Percentiles rank a stretch among this genome's conserved stretches.
Conservation (phyloP, 2,113 vertebrate genomes). For the Rutilus rutilus region DNA sequence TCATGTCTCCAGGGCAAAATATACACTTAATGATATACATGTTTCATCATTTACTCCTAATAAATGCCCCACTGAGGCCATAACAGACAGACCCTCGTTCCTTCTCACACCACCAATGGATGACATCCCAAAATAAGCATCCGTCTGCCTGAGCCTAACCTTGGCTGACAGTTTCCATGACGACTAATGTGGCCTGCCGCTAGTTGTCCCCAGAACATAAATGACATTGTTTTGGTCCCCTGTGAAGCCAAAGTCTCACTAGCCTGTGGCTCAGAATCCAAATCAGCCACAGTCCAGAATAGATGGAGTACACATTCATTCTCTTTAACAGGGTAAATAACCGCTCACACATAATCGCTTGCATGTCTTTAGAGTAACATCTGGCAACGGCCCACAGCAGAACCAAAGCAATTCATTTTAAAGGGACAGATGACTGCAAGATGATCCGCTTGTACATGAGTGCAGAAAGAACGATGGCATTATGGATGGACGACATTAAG, state of each 20-base stretch:
- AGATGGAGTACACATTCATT: background rate
- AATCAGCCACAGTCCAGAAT: background rate
- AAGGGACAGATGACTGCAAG: background rate
- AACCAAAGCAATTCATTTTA: background rate
- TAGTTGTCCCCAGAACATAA: conserved; percentile 52
- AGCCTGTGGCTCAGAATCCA: conserved; percentile 19
- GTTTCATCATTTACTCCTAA: background rate
- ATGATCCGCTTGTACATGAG: conserved; percentile 6
- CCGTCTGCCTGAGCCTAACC: conserved; percentile 56
- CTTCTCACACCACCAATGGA: conserved; percentile 5
- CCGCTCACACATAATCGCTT: background rate
- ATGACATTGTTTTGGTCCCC: conserved; percentile 56
- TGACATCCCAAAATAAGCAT: conserved; percentile 48
- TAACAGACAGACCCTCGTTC: conserved; percentile 21
- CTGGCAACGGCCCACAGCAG: background rate
- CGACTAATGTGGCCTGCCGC: conserved; percentile 58
- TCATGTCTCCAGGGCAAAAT: background rate
- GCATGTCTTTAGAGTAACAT: conserved; percentile 11
- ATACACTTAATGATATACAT: background rate
- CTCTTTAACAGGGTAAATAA: background rate
- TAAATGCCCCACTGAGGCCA: background rate
- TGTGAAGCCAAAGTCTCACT: conserved; percentile 32
- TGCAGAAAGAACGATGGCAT: background rate
- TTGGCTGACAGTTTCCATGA: conserved; percentile 65
- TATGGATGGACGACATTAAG: background rate